phyloP scores from a whole-genome alignment of 2,888 invertebrate species.

The Kryphioiulus occultus region DNA sequence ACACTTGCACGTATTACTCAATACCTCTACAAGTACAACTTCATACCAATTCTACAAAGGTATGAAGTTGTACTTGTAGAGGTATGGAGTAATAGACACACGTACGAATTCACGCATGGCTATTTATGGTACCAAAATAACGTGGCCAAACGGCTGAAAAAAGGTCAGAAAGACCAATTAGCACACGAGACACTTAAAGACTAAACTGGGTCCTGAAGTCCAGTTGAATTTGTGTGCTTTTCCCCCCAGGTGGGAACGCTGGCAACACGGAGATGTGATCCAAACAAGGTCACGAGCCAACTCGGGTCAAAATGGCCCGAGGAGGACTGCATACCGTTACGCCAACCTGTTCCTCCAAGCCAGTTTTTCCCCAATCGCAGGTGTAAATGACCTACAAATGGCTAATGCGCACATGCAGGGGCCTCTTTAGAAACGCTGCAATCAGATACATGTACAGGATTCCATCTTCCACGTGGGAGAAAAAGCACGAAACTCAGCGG shows the following conservation, averaged over 20 bases:
- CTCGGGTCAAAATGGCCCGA: constrained; percentile 23
- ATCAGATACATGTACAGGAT: too few relatives aligned
- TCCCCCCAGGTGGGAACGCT: neutral
- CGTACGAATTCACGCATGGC: too few relatives aligned
- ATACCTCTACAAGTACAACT: too few relatives aligned
- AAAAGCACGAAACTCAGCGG: neutral
- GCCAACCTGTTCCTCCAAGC: neutral
- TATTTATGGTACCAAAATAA: neutral
- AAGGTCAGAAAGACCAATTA: neutral
- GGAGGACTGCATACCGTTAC: constrained; percentile 1
- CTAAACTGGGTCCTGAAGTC: neutral
- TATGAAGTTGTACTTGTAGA: too few relatives aligned
- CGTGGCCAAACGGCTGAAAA: neutral
- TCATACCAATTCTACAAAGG: too few relatives aligned
- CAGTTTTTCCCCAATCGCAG: neutral
- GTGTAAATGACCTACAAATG: neutral
- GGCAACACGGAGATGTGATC: neutral
- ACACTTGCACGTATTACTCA: too few relatives aligned
- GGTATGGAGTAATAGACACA: too few relatives aligned
- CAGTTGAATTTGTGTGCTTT: neutral
- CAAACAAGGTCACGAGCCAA: constrained; percentile 9
- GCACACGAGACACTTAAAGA: neutral
- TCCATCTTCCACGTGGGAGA: neutral
- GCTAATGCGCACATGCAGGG: neutral
- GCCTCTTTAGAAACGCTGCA: neutral